Percentiles rank a stretch among this genome's conserved stretches.
phyloP scores from a whole-genome alignment of 2,113 vertebrate genomes.

The Alectura lathami region DNA sequence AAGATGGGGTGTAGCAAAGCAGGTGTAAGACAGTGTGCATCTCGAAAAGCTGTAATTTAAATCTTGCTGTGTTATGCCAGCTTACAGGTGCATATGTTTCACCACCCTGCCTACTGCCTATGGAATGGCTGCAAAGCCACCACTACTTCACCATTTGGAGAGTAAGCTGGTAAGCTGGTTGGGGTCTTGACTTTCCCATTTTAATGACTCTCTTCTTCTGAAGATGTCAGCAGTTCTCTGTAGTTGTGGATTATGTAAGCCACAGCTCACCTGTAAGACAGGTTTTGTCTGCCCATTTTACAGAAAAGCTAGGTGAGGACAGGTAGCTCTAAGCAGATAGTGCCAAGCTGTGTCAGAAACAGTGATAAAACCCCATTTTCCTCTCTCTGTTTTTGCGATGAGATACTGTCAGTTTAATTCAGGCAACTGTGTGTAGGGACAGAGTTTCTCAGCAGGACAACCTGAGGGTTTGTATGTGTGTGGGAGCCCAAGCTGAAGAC shows the following conservation, averaged over 20 bases:
- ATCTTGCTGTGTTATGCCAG: not conserved
- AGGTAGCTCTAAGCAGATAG: not conserved
- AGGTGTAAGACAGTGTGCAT: not conserved
- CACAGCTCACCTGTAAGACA: slow-evolving; percentile 19
- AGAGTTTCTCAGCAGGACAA: not conserved
- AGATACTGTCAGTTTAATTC: not conserved
- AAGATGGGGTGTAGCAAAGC: not conserved
- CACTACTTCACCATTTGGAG: not conserved
- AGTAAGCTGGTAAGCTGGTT: not conserved
- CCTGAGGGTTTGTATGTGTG: not conserved
- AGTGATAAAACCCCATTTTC: not conserved
- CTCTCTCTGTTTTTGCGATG: not conserved
- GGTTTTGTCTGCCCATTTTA: not conserved
- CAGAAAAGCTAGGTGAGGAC: not conserved
- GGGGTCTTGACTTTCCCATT: slow-evolving; percentile 22
- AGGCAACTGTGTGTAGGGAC: not conserved
- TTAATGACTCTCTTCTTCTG: slow-evolving; percentile 3
- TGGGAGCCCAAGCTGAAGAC: not conserved
- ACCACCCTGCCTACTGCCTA: not conserved
- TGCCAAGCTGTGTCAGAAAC: not conserved
- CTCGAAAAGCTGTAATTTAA: not conserved
- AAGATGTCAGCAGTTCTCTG: not conserved
- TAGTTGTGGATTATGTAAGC: slow-evolving; percentile 26
- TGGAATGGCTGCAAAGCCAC: not conserved
- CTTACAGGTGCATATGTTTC: not conserved